phyloP scores from a whole-genome alignment of 2,113 vertebrate genomes.

The Microcebus jonahi region DNA sequence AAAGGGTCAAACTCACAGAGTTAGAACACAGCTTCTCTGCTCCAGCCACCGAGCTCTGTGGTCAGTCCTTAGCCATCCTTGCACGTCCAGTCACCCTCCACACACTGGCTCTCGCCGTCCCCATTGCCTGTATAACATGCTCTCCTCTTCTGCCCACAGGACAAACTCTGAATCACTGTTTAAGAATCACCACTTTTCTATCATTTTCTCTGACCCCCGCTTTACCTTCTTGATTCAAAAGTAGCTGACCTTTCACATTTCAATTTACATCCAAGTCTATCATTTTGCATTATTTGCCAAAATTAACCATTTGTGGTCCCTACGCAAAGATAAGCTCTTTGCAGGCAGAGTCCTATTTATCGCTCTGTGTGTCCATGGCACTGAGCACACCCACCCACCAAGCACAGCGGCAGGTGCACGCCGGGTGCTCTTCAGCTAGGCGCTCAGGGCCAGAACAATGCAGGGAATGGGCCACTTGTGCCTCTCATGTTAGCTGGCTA shows the following conservation, averaged over 20 bases:
- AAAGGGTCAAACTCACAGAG: background rate
- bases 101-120: background rate
- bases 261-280: background rate
- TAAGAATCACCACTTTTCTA: background rate
- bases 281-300: background rate
- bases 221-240: background rate
- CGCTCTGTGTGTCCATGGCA: background rate
- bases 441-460: background rate
- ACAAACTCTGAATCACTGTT: background rate
- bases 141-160: background rate
- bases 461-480: background rate
- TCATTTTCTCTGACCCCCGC: background rate
- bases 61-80: background rate
- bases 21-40: background rate
- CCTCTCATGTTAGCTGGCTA: background rate
- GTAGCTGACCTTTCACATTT: background rate
- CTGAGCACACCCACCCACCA: background rate
- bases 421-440: background rate
- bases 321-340: background rate
- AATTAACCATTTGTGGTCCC: background rate
- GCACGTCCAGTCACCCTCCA: fast-evolving
- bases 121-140: too few species aligned
- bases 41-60: background rate
- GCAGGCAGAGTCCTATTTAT: background rate
- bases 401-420: background rate